Base-by-base conservation (phyloP, 2,797 vertebrate genomes). In the Pogoniulus pusillus region DNA sequence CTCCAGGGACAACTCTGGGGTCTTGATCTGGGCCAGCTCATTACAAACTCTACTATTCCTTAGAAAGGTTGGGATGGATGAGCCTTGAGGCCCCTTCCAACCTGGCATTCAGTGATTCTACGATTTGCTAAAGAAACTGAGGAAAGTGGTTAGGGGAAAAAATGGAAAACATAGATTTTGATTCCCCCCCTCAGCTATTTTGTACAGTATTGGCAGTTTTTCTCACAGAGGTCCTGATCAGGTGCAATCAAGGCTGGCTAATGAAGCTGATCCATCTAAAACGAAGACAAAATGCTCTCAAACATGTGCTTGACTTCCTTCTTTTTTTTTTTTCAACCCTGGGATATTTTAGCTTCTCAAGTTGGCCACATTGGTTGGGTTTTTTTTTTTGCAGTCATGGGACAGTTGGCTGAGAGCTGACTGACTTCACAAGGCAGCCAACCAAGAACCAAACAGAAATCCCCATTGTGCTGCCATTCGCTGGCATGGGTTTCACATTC, bases 401-500 rank as follows among this genome's bases (percentile, higher is more conserved):
- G 49, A 62, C 37, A 58, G 41, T 4, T 4, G 32, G 58, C 47
- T 60, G 82, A 39, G 57, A 32, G 68, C 79, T 58, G 62, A 37
- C 35, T 23, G 47, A 64, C 83, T 87, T 58, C 2, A 15, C 3
- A 16, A 81, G 85, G 71, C 85, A 69, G 32, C 30, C 57, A 41
- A 75, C 22, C 72, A 68, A 19, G 12, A 16, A 32, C 30, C 45
- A 32, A 85, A 85, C 81, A 94, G 70, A 77, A 82, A 82, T 75
- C 26, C 53, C 84, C 72, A 39, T 94, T 71, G 89, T 94, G 10
- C 5, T 9, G 62, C 58, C 55, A 1, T 2, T 2, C 4, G 12
- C 88, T 92, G 88, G 92, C 86, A 73, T 2, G 60, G 51, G 26
- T 57, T 68, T n/a, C 75, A 10, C 83, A 79, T 93, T 96, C 88